Percentiles rank a stretch among this genome's conserved stretches.
Evolutionary conservation across 2,888 invertebrate species (phyloP).

Genomic region (Lacanobia oleracea): DNA sequence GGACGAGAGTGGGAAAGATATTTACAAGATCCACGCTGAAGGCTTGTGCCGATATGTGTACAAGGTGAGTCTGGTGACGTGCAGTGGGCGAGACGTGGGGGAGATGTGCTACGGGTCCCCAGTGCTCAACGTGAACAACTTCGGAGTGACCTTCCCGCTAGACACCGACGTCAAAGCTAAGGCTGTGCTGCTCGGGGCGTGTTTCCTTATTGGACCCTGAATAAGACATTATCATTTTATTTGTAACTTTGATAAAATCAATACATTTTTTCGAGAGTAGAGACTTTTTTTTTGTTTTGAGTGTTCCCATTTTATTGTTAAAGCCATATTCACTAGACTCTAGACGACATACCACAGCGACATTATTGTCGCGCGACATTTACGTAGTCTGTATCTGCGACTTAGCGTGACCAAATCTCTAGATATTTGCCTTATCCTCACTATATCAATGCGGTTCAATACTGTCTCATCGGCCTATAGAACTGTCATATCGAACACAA

Average conservation of each 20-base stretch:
- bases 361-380: too few species aligned
- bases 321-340: too few species aligned
- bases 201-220: constrained; percentile 74
- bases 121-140: constrained; percentile 60
- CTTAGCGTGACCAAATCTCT: too few species aligned
- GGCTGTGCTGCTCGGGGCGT: constrained; percentile 75
- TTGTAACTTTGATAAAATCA: constrained; percentile 13
- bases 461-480: background rate
- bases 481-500: too few species aligned
- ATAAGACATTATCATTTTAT: constrained; percentile 11
- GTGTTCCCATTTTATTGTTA: too few species aligned
- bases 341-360: too few species aligned
- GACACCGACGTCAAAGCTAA: constrained; percentile 73
- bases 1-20: constrained; percentile 62
- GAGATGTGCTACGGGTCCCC: constrained; percentile 67
- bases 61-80: constrained; percentile 53
- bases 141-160: constrained; percentile 73
- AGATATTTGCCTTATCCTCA: background rate
- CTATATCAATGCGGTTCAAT: background rate
- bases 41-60: constrained; percentile 52
- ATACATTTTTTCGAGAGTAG: constrained; percentile 11
- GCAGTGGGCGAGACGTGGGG: constrained; percentile 71
- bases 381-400: too few species aligned
- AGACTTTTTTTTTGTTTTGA: background rate
- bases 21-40: constrained; percentile 69